A percentile compares a stretch with the other conserved stretches of the same genome.
Conservation (phyloP, 2,797 vertebrate genomes). For the Australoheros facetus region DNA sequence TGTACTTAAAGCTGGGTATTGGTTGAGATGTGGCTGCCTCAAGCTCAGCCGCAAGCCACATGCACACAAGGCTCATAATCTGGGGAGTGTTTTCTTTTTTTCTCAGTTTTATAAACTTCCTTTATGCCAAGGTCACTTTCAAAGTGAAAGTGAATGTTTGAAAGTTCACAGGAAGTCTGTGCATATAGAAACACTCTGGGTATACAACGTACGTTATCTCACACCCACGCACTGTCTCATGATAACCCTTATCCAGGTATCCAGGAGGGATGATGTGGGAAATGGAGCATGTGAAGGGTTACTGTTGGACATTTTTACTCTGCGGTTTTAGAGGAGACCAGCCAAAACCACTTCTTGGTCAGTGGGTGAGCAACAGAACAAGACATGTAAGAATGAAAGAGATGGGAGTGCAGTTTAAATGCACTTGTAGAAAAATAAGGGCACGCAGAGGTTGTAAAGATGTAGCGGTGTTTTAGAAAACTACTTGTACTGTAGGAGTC, state of each 20-base stretch:
- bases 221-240: slow-evolving; percentile 26
- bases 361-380: slow-evolving; percentile 28
- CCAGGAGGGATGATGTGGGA: slow-evolving; percentile 33
- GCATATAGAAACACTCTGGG: slow-evolving; percentile 5
- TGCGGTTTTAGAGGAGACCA: slow-evolving; percentile 53
- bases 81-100: slow-evolving; percentile 4
- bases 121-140: slow-evolving; percentile 8
- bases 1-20: slow-evolving; percentile 51
- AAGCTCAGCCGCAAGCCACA: slow-evolving; percentile 46
- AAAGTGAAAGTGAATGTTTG: slow-evolving; percentile 26
- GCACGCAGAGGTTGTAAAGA: slow-evolving; percentile 18
- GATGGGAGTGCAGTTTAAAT: slow-evolving; percentile 19
- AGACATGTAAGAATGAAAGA: slow-evolving; percentile 18
- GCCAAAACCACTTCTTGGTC: slow-evolving; percentile 47
- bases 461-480: slow-evolving; percentile 24
- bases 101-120: slow-evolving; percentile 40
- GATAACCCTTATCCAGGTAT: slow-evolving; percentile 29
- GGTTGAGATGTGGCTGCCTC: slow-evolving; percentile 52
- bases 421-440: slow-evolving; percentile 17
- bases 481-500: neutral
- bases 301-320: slow-evolving; percentile 64
- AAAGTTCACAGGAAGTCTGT: slow-evolving; percentile 34
- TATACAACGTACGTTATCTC: slow-evolving; percentile 17
- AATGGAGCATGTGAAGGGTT: slow-evolving; percentile 53
- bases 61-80: slow-evolving; percentile 25